Evolutionary conservation across 2,797 vertebrate genomes (phyloP), one percentile per base, ranked within the genome.

Genomic region (Hippopotamyrus pictus): DNA sequence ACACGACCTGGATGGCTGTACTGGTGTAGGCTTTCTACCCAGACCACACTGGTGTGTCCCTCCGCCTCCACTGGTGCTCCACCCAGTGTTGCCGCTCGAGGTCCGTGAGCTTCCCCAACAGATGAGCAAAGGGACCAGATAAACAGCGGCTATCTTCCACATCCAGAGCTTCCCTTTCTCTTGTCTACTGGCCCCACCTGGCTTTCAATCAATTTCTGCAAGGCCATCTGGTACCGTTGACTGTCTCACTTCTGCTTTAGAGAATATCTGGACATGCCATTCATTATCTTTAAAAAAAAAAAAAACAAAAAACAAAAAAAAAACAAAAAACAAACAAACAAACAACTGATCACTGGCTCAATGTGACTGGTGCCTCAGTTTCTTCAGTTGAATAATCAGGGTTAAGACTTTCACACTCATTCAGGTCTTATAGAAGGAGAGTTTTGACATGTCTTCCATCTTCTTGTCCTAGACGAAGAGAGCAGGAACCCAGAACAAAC

Each of bases 151-250:
- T 44, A 37, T 41, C 73, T 79, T 79, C 73, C 25, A 79, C 4
- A 44, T 79, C 82, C 41, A 50, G 37, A 44, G 19, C 82, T 50
- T 84, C 82, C 82, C 41, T 50, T 50, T 46, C 82, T 50, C 41
- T 11, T 84, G 44, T 84, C 44, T 84, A 44, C n/a, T 22, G 82
- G 46, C 46, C 11, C 82, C 9, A 1, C n/a, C 46, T 46, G 82
- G 48, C 48, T 33, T 57, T 86, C 50, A 41, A 48, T 50, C 3
- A 84, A 2, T 86, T 86, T 29, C 50, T 33, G 50, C 25, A 86
- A 86, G 50, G 85, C 50, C 50, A 86, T 54, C 22, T 85, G 48
- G 83, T 46, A 85, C 83, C n/a, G 46, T n/a, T 85, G 25, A 86
- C 51, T 0, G 25, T 54, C 51, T 33, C 50, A 86, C 29, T 86